These are phyloP conservation scores for Lasaia peninsularis DNA, from an alignment of 1,140 invertebrate species.

Conservation along the genomic window DNA sequence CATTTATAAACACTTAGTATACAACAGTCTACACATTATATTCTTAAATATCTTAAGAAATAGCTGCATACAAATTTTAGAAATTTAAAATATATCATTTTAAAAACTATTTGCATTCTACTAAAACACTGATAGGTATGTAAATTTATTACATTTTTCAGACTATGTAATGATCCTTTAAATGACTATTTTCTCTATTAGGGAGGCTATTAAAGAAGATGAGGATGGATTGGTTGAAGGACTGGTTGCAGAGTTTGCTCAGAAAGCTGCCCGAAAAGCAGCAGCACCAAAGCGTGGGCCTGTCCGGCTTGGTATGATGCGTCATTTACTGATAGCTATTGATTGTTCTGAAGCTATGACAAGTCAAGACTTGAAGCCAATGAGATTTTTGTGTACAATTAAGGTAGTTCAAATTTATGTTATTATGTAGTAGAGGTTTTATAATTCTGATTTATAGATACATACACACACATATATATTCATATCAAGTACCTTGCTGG, in stretches of 20 bases:
- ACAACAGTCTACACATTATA: not conserved
- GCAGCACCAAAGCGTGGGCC: conserved; percentile 84
- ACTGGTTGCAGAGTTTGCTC: conserved; percentile 93
- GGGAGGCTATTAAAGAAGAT: conserved; percentile 98
- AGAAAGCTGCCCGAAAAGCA: conserved; percentile 87
- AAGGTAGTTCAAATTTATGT: conserved; percentile 80
- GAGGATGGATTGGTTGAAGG: conserved; percentile 93
- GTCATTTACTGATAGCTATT: conserved; percentile 94
- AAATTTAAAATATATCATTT: too few relatives aligned
- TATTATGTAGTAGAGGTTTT: too few relatives aligned
- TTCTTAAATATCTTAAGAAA: not conserved
- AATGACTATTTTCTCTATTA: conserved; percentile 49
- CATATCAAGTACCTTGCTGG: too few relatives aligned
- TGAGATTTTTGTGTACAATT: conserved; percentile 90
- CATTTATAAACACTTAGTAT: not conserved
- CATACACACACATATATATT: too few relatives aligned
- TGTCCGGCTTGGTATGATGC: conserved; percentile 96
- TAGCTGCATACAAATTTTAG: not conserved
- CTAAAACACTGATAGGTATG: too few relatives aligned
- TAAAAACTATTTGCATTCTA: too few relatives aligned
- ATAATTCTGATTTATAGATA: too few relatives aligned
- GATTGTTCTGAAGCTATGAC: conserved; percentile 96
- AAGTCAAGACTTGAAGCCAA: conserved; percentile 96
- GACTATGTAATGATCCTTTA: not conserved
- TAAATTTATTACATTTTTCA: not conserved